Evolutionary conservation across 2,888 invertebrate species (phyloP).

Genomic region (Luperina nickerlii): DNA sequence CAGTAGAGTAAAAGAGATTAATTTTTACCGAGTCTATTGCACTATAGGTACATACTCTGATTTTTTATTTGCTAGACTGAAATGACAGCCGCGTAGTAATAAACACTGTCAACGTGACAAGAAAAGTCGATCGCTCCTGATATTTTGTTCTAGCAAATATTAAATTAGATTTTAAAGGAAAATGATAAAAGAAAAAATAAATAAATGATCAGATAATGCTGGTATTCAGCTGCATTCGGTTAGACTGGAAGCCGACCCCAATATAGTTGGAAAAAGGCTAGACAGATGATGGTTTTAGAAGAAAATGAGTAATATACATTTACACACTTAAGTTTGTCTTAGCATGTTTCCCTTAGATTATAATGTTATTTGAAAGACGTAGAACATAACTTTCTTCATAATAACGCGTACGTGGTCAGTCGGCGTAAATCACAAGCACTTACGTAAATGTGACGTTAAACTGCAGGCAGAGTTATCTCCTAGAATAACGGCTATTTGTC

Average conservation of each 20-base stretch:
- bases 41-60: not conserved
- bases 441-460: conserved; percentile 61
- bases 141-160: not conserved
- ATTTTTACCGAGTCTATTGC: not conserved
- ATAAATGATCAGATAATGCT: too few relatives aligned
- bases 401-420: conserved; percentile 36
- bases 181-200: not conserved
- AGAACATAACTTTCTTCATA: conserved; percentile 4
- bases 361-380: conserved; percentile 1
- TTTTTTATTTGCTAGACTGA: not conserved
- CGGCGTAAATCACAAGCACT: conserved; percentile 7
- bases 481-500: conserved; percentile 22
- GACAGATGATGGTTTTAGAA: not conserved
- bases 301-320: not conserved
- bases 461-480: conserved; percentile 19
- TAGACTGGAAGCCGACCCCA: too few relatives aligned
- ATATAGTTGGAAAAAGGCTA: too few relatives aligned
- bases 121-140: not conserved
- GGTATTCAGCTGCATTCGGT: too few relatives aligned
- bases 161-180: not conserved
- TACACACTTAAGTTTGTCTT: not conserved
- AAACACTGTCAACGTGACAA: not conserved
- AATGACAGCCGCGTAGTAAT: not conserved
- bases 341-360: not conserved
- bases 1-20: not conserved